These are phyloP conservation scores for Cantharis rustica DNA, from an alignment of 2,888 invertebrate species.

Conservation along the genomic window DNA sequence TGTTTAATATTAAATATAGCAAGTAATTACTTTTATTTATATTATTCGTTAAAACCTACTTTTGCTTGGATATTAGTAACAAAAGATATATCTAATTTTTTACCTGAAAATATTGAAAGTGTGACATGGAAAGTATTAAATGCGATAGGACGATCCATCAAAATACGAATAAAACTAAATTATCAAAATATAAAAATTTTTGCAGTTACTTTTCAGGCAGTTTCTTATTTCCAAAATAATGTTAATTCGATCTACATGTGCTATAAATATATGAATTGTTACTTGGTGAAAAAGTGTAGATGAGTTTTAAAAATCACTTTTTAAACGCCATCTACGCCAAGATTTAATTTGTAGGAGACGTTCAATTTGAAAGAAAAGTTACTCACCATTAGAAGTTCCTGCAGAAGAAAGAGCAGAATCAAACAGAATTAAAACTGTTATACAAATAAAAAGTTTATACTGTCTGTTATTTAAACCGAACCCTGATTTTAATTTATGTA, in stretches of 20 bases:
- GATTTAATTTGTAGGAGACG: constrained; percentile 46
- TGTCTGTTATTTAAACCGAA: constrained; percentile 19
- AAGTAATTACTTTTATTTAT: not conserved
- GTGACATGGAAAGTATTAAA: not conserved
- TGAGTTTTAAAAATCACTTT: not conserved
- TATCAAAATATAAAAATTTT: not conserved
- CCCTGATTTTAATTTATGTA: constrained; percentile 18
- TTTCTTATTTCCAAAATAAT: not conserved
- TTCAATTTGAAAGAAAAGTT: constrained; percentile 22
- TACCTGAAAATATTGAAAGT: not conserved
- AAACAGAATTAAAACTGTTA: constrained; percentile 38
- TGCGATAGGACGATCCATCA: not conserved
- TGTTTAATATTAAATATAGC: not conserved
- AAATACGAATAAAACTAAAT: not conserved
- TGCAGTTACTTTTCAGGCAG: not conserved
- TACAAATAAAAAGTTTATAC: constrained; percentile 34
- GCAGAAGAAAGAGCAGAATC: constrained; percentile 39
- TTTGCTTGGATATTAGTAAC: not conserved
- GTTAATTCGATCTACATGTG: not conserved
- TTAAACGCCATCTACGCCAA: constrained; percentile 47
- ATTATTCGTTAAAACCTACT: not conserved
- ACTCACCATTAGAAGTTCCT: constrained; percentile 49
- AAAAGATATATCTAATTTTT: not conserved
- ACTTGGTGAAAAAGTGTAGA: not conserved
- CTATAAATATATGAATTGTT: not conserved